A percentile compares a stretch with the other conserved stretches of the same genome.
These are phyloP conservation scores for Synodontis membranacea DNA, from an alignment of 2,113 vertebrate genomes.

Conservation along the genomic window DNA sequence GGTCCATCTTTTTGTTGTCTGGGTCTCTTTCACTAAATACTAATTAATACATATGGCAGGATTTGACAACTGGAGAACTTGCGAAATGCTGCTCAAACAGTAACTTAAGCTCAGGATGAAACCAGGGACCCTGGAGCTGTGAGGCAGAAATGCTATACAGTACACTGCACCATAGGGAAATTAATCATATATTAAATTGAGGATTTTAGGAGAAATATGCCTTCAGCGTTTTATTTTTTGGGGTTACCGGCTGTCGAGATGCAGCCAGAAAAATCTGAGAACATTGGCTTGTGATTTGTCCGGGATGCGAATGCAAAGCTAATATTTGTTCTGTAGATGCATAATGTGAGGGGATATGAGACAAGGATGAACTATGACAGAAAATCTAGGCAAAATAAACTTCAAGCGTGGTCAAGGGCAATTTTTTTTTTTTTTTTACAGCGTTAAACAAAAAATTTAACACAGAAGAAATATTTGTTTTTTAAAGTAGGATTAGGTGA, in stretches of 20 bases:
- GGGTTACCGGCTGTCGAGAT: background rate
- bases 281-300: background rate
- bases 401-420: background rate
- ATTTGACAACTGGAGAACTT: background rate
- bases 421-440: no score
- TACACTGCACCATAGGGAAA: background rate
- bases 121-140: background rate
- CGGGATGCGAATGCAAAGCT: constrained; percentile 8
- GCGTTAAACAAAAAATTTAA: no score
- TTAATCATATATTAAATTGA: constrained; percentile 1
- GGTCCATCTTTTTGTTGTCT: background rate
- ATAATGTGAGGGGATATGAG: background rate
- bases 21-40: background rate
- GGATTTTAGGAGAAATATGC: background rate
- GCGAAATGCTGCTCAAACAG: background rate
- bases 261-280: background rate
- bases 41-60: background rate
- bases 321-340: constrained; percentile 14
- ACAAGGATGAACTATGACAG: constrained; percentile 4
- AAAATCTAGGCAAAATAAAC: constrained; percentile 39
- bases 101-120: background rate
- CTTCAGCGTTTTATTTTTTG: background rate
- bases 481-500: constrained; percentile 39
- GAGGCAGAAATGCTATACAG: background rate
- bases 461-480: constrained; percentile 44